Evolutionary conservation across 2,113 vertebrate genomes (phyloP).

Genomic region (Euleptes europaea): DNA sequence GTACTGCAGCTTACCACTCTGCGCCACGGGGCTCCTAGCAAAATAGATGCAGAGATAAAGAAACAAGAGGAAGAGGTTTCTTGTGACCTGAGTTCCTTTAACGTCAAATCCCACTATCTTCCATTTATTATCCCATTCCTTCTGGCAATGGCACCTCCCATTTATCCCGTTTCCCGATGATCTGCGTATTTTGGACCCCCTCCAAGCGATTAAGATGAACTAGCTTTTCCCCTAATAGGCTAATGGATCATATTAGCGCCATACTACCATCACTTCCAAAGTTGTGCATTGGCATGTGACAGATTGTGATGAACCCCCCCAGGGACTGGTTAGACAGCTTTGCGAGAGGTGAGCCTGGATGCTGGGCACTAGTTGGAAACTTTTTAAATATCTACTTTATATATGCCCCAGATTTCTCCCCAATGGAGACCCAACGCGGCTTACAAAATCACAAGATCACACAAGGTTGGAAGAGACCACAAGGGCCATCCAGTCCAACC

Average conservation of each 20-base stretch:
- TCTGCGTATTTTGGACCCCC: slow-evolving; percentile 19
- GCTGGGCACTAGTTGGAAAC: too few relatives aligned
- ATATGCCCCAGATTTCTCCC: too few relatives aligned
- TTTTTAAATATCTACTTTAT: too few relatives aligned
- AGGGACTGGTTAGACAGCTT: background rate
- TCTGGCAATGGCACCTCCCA: background rate
- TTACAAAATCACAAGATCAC: too few relatives aligned
- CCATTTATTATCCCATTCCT: background rate
- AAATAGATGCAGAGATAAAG: background rate
- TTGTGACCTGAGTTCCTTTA: background rate
- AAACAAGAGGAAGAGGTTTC: background rate
- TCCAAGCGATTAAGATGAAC: slow-evolving; percentile 24
- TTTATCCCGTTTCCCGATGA: slow-evolving; percentile 13
- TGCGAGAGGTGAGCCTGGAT: background rate
- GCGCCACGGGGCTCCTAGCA: too few relatives aligned
- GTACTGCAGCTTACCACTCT: too few relatives aligned
- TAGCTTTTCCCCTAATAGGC: background rate
- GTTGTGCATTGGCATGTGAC: background rate
- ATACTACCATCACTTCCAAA: slow-evolving; percentile 1
- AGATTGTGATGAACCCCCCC: slow-evolving; percentile 1
- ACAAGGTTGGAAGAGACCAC: too few relatives aligned
- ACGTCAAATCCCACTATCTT: background rate
- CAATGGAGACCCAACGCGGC: too few relatives aligned
- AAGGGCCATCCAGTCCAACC: too few relatives aligned
- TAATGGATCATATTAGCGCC: slow-evolving; percentile 13